A percentile compares a stretch with the other conserved stretches of the same genome.
Conservation (phyloP, 2,888 invertebrate species). For the Leptopilina syphax region DNA sequence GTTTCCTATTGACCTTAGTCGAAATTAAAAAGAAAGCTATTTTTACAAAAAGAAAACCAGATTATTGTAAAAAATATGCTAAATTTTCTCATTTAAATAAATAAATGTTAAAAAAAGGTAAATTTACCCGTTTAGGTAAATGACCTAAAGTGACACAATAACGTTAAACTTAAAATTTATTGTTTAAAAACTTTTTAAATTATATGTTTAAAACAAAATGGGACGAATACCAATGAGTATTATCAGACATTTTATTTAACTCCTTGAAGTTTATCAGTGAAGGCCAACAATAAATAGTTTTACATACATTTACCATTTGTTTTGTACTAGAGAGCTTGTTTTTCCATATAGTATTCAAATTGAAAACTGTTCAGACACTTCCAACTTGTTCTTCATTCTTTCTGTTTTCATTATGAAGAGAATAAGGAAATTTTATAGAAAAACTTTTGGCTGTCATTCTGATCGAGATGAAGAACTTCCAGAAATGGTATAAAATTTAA, state of each 20-base stretch:
- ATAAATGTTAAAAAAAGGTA: neutral
- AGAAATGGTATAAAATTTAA: neutral
- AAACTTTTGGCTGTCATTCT: neutral
- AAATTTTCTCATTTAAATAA: no score
- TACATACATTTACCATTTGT: slow-evolving; percentile 4
- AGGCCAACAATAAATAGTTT: neutral
- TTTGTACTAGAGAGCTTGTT: neutral
- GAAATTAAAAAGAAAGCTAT: no score
- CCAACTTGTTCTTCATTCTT: neutral
- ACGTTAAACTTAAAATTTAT: neutral
- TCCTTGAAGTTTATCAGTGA: slow-evolving; percentile 29
- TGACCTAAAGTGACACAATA: neutral
- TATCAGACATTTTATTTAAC: neutral
- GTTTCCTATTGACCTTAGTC: no score
- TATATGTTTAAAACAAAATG: neutral
- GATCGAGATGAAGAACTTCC: neutral
- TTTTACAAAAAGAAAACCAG: no score
- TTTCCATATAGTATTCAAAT: neutral
- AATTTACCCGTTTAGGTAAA: neutral
- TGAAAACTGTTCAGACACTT: neutral
- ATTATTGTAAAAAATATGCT: no score
- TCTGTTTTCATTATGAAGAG: neutral
- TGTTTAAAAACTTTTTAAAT: neutral
- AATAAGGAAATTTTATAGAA: neutral
- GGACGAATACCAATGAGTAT: slow-evolving; percentile 1